Base-by-base conservation (phyloP, 2,113 vertebrate genomes). In the Theristicus caerulescens region DNA sequence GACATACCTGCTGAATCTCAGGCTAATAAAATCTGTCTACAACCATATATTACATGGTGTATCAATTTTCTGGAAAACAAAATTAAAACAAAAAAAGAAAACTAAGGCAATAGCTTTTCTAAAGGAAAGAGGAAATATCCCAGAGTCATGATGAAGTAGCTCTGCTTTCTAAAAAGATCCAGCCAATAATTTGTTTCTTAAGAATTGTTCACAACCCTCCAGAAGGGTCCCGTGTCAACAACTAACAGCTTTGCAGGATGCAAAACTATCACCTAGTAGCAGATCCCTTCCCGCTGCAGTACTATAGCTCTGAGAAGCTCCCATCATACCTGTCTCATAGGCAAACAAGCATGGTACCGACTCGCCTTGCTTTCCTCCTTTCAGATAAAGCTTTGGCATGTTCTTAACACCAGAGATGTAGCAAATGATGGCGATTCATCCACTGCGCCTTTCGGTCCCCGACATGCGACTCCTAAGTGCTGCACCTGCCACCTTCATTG, bases 401-500 rank as follows among this genome's bases (percentile, higher is more conserved):
- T 20, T 81, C 67, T 61, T 51, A 72, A 54, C 14, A 32, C 4
- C 10, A 0, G 3, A 82, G n/a, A 58, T 3, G 19, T 9, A 51
- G 34, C n/a, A 51, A 47, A 47, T 20, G 7, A 21, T 10, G 17
- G 7, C 0, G 1, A 55, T 51, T 74, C 57, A 71, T 34, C 16
- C 52, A 29, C 44, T 22, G 18, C 16, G 57, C 11, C 19, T 31
- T 82, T 49, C 1, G 3, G 20, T 67, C 38, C 32, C 25, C 2
- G 3, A 55, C 10, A 17, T 1, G 8, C 0, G 3, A 51, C 27
- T 49, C 20, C 16, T 20, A 24, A 5, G 27, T 24, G 58, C 58
- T 36, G 24, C 0, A 3, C 46, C 46, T 4, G 8, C 70, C 11
- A 51, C 36, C 31, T n/a, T 49, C 65, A 73, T 9, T 13, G 11